A percentile compares a stretch with the other conserved stretches of the same genome.
Evolutionary conservation across 2,888 invertebrate genomes (phyloP).

Genomic region (Lymantria dispar): DNA sequence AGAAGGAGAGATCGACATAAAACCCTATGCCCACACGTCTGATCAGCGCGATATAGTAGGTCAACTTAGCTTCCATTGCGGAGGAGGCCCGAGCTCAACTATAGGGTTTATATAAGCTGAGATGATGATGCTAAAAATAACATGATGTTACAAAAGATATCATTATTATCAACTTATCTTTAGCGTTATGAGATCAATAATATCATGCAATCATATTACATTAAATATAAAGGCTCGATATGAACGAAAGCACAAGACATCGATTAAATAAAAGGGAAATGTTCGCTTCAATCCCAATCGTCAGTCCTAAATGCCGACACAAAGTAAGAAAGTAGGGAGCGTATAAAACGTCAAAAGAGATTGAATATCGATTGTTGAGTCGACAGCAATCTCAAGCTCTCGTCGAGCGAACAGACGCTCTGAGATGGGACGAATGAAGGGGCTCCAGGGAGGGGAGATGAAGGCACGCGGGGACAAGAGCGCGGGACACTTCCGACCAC

Average conservation of each 20-base stretch:
- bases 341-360: constrained; percentile 78
- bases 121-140: too few relatives aligned
- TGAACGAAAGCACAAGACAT: constrained; percentile 26
- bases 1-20: too few relatives aligned
- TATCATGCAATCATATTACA: too few relatives aligned
- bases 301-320: constrained; percentile 69
- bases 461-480: constrained; percentile 29
- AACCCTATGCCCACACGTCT: too few relatives aligned
- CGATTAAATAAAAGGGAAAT: constrained; percentile 54
- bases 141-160: too few relatives aligned
- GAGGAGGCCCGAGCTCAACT: too few relatives aligned
- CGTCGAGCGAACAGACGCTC: constrained; percentile 34
- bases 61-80: too few relatives aligned
- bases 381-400: constrained; percentile 68
- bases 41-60: too few relatives aligned
- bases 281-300: constrained; percentile 61
- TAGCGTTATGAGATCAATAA: too few relatives aligned
- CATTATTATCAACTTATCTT: too few relatives aligned
- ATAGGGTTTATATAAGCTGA: too few relatives aligned
- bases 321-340: constrained; percentile 74
- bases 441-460: constrained; percentile 17
- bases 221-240: too few relatives aligned
- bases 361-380: constrained; percentile 80
- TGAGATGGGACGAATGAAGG: constrained; percentile 27
- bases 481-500: constrained; percentile 62